Evolutionary conservation across 2,797 vertebrate species (phyloP).

Genomic region (Chelon auratus): DNA sequence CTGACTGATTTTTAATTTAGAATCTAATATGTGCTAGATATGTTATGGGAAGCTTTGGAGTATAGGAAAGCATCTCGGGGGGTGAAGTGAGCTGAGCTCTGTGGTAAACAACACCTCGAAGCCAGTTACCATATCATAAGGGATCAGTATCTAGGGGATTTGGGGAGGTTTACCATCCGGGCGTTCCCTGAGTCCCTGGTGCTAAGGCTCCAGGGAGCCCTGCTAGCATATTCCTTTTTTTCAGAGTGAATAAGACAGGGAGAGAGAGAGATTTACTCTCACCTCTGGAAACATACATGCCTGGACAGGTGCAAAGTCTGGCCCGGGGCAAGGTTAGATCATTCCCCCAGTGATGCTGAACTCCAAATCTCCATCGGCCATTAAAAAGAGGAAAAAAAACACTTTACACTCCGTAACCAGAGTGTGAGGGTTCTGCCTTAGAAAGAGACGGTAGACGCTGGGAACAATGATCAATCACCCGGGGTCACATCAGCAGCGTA

Average conservation of each 20-base stretch:
- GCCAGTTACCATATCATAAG: constrained; percentile 83
- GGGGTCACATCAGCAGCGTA: constrained; percentile 68
- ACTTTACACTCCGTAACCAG: constrained; percentile 44
- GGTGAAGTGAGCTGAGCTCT: constrained; percentile 66
- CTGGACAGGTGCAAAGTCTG: constrained; percentile 83
- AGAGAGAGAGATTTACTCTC: constrained; percentile 64
- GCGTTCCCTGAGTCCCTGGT: constrained; percentile 72
- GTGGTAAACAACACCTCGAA: constrained; percentile 84
- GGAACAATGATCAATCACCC: constrained; percentile 70
- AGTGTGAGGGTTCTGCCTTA: constrained; percentile 48
- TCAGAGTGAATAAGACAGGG: constrained; percentile 49
- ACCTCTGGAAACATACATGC: constrained; percentile 80
- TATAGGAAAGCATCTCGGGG: constrained; percentile 60
- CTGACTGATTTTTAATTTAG: constrained; percentile 84
- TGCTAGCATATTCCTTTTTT: constrained; percentile 67
- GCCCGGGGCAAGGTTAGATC: constrained; percentile 80
- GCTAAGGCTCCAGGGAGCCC: constrained; percentile 72
- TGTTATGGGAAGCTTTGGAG: constrained; percentile 75
- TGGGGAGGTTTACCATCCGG: constrained; percentile 75
- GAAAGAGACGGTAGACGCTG: constrained; percentile 35
- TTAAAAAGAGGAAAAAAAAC: constrained; percentile 62
- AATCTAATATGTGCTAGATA: constrained; percentile 82
- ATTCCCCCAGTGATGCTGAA: constrained; percentile 67
- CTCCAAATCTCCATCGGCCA: constrained; percentile 68
- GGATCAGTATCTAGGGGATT: constrained; percentile 79